Conservation (phyloP, 2,888 invertebrate species). For the Synergus gifuensis region DNA sequence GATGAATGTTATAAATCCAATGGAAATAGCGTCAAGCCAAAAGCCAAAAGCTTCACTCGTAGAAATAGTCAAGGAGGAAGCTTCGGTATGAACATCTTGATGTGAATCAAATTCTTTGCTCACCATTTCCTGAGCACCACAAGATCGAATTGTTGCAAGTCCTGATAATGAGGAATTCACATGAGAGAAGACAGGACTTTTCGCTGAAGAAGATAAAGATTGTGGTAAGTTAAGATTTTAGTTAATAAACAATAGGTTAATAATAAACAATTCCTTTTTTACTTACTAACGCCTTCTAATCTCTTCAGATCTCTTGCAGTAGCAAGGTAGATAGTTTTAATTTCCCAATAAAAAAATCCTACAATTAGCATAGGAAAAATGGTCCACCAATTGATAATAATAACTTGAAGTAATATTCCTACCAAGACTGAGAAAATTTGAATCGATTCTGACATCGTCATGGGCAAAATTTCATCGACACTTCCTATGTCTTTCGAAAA, state of each 20-base stretch:
- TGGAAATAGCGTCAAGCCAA: slow-evolving; percentile 83
- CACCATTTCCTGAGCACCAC: slow-evolving; percentile 85
- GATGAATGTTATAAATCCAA: slow-evolving; percentile 81
- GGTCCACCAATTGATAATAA: slow-evolving; percentile 85
- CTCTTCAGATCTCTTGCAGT: slow-evolving; percentile 87
- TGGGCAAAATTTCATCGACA: slow-evolving; percentile 86
- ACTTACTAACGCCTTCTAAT: slow-evolving; percentile 78
- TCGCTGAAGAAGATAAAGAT: slow-evolving; percentile 46
- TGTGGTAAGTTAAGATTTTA: no score
- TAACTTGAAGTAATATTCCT: slow-evolving; percentile 86
- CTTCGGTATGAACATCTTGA: slow-evolving; percentile 84
- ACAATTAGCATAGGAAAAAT: slow-evolving; percentile 83
- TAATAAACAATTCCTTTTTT: no score
- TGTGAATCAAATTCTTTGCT: slow-evolving; percentile 86
- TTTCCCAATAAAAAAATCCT: slow-evolving; percentile 82
- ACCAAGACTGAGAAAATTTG: slow-evolving; percentile 85
- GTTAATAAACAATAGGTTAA: no score
- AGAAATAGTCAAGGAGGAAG: slow-evolving; percentile 82
- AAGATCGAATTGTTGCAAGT: slow-evolving; percentile 91
- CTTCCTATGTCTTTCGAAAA: slow-evolving; percentile 92
- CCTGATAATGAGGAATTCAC: slow-evolving; percentile 92
- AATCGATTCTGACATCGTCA: slow-evolving; percentile 83
- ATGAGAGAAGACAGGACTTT: slow-evolving; percentile 95
- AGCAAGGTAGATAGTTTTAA: slow-evolving; percentile 84
- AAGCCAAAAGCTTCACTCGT: slow-evolving; percentile 83